These are phyloP conservation scores for Naja naja DNA, from an alignment of 2,113 vertebrate genomes.

Conservation along the genomic window DNA sequence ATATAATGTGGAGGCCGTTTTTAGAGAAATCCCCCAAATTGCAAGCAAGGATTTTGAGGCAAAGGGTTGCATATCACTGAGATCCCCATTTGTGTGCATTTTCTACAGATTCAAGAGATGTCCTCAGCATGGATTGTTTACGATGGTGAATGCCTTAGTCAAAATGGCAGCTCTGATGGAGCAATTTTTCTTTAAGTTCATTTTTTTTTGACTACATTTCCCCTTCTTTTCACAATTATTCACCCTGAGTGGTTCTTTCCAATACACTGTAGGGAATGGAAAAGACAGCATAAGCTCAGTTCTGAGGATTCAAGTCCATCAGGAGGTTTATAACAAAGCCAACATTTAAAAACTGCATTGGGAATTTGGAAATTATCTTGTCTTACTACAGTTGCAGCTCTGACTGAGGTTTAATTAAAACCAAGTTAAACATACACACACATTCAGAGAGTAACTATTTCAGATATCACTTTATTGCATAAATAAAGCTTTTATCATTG, in stretches of 20 bases:
- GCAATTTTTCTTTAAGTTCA: accelerated
- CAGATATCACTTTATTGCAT: constrained; percentile 65
- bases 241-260: not conserved
- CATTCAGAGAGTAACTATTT: constrained; percentile 66
- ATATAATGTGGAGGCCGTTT: not conserved
- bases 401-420: constrained; percentile 83
- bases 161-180: accelerated
- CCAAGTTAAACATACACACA: constrained; percentile 71
- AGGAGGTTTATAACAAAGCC: constrained; percentile 57
- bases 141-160: not conserved
- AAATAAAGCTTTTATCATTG: constrained; percentile 42
- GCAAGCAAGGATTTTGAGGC: not conserved
- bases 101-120: not conserved
- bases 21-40: not conserved
- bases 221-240: not conserved
- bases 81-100: not conserved
- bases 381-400: constrained; percentile 77
- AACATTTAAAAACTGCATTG: constrained; percentile 61
- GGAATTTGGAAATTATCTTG: constrained; percentile 79
- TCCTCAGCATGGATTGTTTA: not conserved
- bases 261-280: constrained; percentile 35
- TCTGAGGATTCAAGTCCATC: constrained; percentile 52
- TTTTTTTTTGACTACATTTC: not conserved
- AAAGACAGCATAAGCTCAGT: constrained; percentile 33
- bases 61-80: not conserved